These are phyloP conservation scores for Mesorhabditis spiculigera DNA, from an alignment of 2,888 invertebrate genomes.

Conservation along the genomic window DNA sequence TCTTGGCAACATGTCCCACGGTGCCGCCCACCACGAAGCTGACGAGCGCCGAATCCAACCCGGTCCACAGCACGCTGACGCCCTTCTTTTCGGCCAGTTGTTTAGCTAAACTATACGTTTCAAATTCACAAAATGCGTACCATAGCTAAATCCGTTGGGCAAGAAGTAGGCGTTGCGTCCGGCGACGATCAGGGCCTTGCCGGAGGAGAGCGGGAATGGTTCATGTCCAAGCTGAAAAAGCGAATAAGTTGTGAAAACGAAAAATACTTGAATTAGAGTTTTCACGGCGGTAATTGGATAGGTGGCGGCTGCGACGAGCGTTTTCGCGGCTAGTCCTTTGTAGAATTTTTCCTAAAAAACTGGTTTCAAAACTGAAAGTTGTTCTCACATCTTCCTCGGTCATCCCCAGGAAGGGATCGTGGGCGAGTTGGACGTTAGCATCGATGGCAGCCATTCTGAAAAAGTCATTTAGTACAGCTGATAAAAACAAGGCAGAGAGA, in stretches of 20 bases:
- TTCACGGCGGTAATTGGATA: conserved; percentile 47
- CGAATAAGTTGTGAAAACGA: background rate
- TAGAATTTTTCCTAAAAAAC: conserved; percentile 33
- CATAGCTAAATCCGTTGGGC: conserved; percentile 54
- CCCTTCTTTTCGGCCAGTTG: conserved; percentile 45
- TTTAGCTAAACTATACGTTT: conserved; percentile 5
- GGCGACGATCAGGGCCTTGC: conserved; percentile 42
- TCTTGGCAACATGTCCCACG: conserved; percentile 19
- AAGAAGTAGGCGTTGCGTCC: conserved; percentile 56
- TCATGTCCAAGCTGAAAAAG: conserved; percentile 50
- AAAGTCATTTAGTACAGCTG: background rate
- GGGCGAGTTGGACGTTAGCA: background rate
- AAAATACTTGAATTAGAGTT: conserved; percentile 33
- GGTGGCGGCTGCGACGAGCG: conserved; percentile 28
- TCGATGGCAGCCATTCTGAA: background rate
- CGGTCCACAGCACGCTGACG: conserved; percentile 42
- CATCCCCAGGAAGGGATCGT: conserved; percentile 24
- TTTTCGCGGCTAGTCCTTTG: conserved; percentile 23
- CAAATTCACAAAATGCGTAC: conserved; percentile 23
- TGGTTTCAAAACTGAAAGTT: background rate
- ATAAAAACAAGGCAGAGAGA: no score
- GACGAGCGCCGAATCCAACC: conserved; percentile 45
- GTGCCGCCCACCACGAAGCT: conserved; percentile 33
- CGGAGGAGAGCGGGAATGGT: conserved; percentile 53
- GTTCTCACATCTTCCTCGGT: conserved; percentile 20